These are phyloP conservation scores for Plebejus melissa DNA, from an alignment of 2,888 invertebrate genomes.

Conservation along the genomic window DNA sequence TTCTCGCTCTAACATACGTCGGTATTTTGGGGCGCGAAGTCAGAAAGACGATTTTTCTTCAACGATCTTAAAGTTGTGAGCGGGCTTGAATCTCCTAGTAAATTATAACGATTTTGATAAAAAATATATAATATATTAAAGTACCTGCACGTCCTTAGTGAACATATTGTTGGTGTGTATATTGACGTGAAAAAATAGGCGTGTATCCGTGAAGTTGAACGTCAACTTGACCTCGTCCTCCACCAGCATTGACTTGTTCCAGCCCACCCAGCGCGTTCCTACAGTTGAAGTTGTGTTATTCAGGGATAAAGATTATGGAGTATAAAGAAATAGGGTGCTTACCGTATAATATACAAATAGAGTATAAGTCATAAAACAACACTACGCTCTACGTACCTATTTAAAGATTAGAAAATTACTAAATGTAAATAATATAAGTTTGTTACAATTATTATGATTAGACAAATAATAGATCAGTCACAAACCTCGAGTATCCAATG, in stretches of 20 bases:
- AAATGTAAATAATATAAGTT: too few species aligned
- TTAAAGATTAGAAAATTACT: too few species aligned
- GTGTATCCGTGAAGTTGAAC: slow-evolving; percentile 88
- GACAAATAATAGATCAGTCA: too few species aligned
- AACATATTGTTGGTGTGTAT: slow-evolving; percentile 90
- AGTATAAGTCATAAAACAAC: too few species aligned
- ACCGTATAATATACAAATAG: too few species aligned
- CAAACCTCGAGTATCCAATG: slow-evolving; percentile 77
- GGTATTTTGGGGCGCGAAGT: too few species aligned
- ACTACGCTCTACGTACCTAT: too few species aligned
- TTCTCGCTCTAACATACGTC: too few species aligned
- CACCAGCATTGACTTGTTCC: slow-evolving; percentile 84
- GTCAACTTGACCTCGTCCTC: slow-evolving; percentile 84
- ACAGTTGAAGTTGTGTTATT: slow-evolving; percentile 27
- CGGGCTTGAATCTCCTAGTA: background rate
- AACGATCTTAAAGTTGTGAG: background rate
- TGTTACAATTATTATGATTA: too few species aligned
- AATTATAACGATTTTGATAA: background rate
- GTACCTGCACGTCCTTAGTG: slow-evolving; percentile 87
- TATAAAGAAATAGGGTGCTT: too few species aligned
- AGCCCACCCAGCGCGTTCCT: slow-evolving; percentile 91
- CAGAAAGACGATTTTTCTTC: too few species aligned
- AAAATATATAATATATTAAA: too few species aligned
- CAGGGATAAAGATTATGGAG: background rate
- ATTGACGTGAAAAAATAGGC: slow-evolving; percentile 85